Base-by-base conservation (phyloP, 2,797 vertebrate genomes). In the Poeciliopsis gracilis region DNA sequence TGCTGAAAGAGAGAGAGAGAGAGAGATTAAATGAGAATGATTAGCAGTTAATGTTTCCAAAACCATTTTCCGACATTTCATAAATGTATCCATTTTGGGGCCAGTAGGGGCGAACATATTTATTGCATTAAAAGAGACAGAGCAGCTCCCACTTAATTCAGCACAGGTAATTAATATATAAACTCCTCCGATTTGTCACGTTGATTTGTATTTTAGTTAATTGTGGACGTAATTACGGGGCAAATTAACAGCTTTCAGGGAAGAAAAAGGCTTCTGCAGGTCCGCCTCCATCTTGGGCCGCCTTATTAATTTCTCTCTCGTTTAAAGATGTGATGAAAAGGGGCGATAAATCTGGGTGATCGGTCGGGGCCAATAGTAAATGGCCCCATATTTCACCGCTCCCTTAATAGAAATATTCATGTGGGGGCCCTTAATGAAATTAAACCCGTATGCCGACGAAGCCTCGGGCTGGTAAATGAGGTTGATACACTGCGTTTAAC, bases 361-460 rank as follows among this genome's bases (percentile, higher is more conserved):
- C 96, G 97, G 97, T 96, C 96, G 97, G 96, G 97, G 97, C 97
- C 97, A 96, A 97, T 97, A 96, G 96, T 97, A 98, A 99, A 97
- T 97, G 97, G 97, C 96, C 97, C 97, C 97, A 98, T 99, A 99
- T 98, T 98, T 99, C 98, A 99, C 96, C 95, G 95, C 95, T 90
- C 95, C 95, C 97, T 97, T 98, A 98, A 98, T 98, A 98, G 97
- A 98, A 98, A 98, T 99, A 98, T 98, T 97, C 97, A 98, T 97
- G 96, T 6, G 63, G 93, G 89, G 92, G 2, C 96, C 97, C 96
- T 98, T 99, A 99, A 99, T 98, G 97, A 99, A 99, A 99, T 99
- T 97, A 99, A 97, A 98, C 96, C 95, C 90, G 91, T 91, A 94
- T 92, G 23, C 3, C 7, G 16, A 38, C 23, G 36, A 38, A 38